phyloP scores from a whole-genome alignment of 2,113 vertebrate genomes.

The Myocastor coypus region DNA sequence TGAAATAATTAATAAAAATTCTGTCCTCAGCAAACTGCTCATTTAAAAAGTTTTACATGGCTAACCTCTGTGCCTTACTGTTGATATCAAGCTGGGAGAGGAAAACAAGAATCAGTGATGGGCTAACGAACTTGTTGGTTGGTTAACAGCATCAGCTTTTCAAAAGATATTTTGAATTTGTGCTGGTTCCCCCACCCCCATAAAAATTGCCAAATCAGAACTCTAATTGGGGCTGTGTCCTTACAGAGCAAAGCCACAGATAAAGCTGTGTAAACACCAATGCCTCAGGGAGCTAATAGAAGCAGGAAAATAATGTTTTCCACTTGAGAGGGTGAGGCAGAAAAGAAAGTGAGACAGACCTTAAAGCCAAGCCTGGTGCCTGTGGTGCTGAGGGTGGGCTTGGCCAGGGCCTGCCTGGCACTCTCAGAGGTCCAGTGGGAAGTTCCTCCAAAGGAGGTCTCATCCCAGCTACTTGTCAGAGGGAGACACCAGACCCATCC shows the following conservation, averaged over 20 bases:
- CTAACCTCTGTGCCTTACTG: conserved; percentile 84
- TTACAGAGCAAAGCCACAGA: conserved; percentile 84
- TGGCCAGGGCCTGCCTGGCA: conserved; percentile 41
- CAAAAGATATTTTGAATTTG: conserved; percentile 87
- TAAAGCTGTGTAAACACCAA: conserved; percentile 89
- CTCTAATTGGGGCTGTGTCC: conserved; percentile 86
- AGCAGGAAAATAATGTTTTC: conserved; percentile 82
- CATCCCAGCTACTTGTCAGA: conserved; percentile 55
- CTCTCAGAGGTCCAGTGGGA: conserved; percentile 5
- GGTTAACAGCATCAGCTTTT: conserved; percentile 87
- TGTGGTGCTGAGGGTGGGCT: conserved; percentile 76
- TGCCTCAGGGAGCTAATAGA: conserved; percentile 79
- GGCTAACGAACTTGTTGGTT: conserved; percentile 85
- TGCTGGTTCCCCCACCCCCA: conserved; percentile 73
- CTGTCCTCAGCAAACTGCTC: conserved; percentile 85
- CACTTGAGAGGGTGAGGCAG: conserved; percentile 82
- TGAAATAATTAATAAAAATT: conserved; percentile 86
- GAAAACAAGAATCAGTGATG: conserved; percentile 87
- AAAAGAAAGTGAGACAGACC: conserved; percentile 85
- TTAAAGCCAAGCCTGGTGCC: conserved; percentile 81
- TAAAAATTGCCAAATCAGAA: conserved; percentile 84
- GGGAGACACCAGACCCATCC: conserved; percentile 63
- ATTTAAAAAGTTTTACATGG: conserved; percentile 87
- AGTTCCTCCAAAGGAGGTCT: conserved; percentile 59
- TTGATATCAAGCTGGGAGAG: conserved; percentile 87